Conservation (phyloP, 2,888 invertebrate genomes). For the Eristalinus sepulchralis region DNA sequence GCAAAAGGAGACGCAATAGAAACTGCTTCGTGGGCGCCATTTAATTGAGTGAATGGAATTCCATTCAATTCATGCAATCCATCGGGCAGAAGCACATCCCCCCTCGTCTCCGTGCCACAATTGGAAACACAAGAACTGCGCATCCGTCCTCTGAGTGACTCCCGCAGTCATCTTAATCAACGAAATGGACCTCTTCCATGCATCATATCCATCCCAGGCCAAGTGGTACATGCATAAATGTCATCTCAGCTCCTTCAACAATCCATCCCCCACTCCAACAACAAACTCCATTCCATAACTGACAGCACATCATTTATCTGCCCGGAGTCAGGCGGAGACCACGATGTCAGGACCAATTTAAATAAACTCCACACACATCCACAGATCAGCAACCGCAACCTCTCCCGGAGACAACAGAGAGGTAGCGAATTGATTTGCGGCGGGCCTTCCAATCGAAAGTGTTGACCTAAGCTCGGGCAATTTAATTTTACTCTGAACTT, state of each 20-base stretch:
- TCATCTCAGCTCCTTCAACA: background rate
- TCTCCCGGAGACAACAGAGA: background rate
- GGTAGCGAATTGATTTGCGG: background rate
- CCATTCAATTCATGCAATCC: background rate
- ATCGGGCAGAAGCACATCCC: background rate
- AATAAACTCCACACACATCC: background rate
- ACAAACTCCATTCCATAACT: background rate
- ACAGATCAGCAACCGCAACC: background rate
- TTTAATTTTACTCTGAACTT: background rate
- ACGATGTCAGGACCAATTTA: background rate
- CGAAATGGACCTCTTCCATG: background rate
- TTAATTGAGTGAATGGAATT: background rate
- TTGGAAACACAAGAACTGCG: background rate
- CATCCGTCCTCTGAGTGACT: background rate
- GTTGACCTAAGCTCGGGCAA: background rate
- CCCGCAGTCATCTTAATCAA: background rate
- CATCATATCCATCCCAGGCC: background rate
- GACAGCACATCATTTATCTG: background rate
- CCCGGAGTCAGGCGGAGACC: background rate
- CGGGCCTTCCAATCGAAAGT: background rate
- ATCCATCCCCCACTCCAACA: background rate
- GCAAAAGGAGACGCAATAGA: background rate
- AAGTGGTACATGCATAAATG: background rate
- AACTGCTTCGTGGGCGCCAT: background rate
- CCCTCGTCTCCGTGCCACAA: background rate